A percentile compares a stretch with the other conserved stretches of the same genome.
These are phyloP conservation scores for Clarias macrocephalus DNA, from an alignment of 2,113 vertebrate genomes.

Conservation along the genomic window DNA sequence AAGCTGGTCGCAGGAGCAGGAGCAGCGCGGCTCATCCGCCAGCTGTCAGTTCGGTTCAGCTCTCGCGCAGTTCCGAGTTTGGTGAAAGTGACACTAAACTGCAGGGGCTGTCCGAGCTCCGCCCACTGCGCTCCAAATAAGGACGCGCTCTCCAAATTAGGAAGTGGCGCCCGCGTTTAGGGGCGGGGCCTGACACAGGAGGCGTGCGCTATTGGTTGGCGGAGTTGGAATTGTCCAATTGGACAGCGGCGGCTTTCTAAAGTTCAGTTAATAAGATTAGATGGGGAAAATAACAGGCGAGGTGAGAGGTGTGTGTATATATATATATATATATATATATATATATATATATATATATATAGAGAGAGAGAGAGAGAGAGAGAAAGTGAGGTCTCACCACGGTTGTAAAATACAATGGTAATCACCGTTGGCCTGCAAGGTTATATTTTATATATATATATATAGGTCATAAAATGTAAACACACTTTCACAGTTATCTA, in stretches of 20 bases:
- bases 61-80: constrained; percentile 62
- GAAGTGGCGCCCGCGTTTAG: constrained; percentile 48
- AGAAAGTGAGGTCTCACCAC: too few species aligned
- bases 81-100: constrained; percentile 73
- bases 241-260: constrained; percentile 33
- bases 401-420: too few species aligned
- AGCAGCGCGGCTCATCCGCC: constrained; percentile 54
- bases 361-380: too few species aligned
- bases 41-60: constrained; percentile 58
- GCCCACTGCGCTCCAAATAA: constrained; percentile 65
- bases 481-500: too few species aligned
- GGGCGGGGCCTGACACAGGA: background rate
- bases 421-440: too few species aligned
- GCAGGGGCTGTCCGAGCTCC: constrained; percentile 57
- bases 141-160: constrained; percentile 69
- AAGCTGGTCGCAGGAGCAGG: constrained; percentile 32
- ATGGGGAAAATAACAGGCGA: constrained; percentile 1
- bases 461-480: too few species aligned
- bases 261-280: constrained; percentile 27
- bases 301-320: too few species aligned
- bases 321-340: too few species aligned
- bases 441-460: too few species aligned
- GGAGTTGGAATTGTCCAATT: constrained; percentile 57
- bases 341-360: too few species aligned
- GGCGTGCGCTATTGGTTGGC: constrained; percentile 59